Conservation (phyloP, 2,797 vertebrate genomes). For the Sebastes cheni region DNA sequence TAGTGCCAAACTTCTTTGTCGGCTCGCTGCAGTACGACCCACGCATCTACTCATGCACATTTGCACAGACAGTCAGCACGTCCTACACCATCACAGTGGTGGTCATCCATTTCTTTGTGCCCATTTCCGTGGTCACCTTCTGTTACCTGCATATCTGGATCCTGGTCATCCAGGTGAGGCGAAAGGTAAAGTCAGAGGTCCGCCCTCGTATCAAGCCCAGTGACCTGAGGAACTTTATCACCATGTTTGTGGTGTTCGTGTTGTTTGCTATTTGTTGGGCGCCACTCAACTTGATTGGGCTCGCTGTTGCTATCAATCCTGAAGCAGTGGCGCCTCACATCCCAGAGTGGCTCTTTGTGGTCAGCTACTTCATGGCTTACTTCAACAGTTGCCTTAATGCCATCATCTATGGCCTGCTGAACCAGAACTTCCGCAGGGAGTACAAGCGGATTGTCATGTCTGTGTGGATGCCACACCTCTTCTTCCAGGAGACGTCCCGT, state of each 20-base stretch:
- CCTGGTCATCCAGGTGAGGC: constrained; percentile 87
- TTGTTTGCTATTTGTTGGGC: constrained; percentile 92
- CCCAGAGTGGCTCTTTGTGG: constrained; percentile 87
- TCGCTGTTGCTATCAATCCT: constrained; percentile 86
- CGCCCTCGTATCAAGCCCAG: constrained; percentile 80
- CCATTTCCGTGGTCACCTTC: constrained; percentile 87
- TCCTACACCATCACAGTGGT: constrained; percentile 87
- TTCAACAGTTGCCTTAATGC: constrained; percentile 94
- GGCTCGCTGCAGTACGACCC: constrained; percentile 88
- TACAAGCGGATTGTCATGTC: constrained; percentile 87
- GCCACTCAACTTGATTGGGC: constrained; percentile 88
- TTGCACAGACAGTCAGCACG: constrained; percentile 85
- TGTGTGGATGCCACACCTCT: constrained; percentile 83
- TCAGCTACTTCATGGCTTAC: constrained; percentile 91
- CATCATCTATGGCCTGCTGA: constrained; percentile 89
- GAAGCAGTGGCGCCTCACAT: constrained; percentile 81
- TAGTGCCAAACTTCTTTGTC: constrained; percentile 87
- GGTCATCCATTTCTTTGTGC: constrained; percentile 87
- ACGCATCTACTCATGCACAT: constrained; percentile 88
- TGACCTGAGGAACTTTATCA: constrained; percentile 88
- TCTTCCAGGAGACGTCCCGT: constrained; percentile 85
- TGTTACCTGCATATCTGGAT: constrained; percentile 91
- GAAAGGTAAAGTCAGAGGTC: constrained; percentile 83
- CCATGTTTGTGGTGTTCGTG: constrained; percentile 91
- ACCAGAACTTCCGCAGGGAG: constrained; percentile 90